A percentile compares a stretch with the other conserved stretches of the same genome.
Evolutionary conservation across 2,888 invertebrate genomes (phyloP).

Genomic region (Sphaerophoria taeniata): DNA sequence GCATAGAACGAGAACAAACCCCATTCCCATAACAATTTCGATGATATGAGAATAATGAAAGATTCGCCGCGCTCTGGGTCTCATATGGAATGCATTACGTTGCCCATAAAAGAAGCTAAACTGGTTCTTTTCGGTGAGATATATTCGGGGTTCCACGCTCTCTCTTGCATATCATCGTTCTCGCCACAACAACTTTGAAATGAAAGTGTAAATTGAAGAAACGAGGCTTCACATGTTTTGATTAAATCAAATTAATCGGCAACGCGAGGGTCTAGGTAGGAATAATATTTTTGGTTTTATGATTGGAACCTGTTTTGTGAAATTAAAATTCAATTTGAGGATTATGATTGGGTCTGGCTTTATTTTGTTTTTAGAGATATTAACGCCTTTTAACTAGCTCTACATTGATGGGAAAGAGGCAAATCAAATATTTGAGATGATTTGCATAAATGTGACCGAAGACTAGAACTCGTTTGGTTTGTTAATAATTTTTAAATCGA

Average conservation of each 20-base stretch:
- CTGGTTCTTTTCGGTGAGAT: constrained; percentile 54
- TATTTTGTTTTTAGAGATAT: background rate
- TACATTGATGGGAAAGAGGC: constrained; percentile 9
- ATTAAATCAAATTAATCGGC: constrained; percentile 54
- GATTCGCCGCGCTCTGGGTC: background rate
- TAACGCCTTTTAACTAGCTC: constrained; percentile 13
- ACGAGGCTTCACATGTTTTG: constrained; percentile 22
- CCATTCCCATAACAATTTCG: constrained; percentile 17
- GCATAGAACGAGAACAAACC: constrained; percentile 48
- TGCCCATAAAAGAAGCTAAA: constrained; percentile 18
- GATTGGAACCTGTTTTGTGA: constrained; percentile 37
- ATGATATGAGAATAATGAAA: constrained; percentile 50
- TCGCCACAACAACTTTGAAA: constrained; percentile 1
- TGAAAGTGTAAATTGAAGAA: constrained; percentile 58
- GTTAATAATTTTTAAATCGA: background rate
- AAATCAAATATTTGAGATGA: background rate
- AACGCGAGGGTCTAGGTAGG: background rate
- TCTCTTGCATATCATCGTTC: constrained; percentile 2
- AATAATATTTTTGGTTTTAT: background rate
- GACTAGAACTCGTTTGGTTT: constrained; percentile 1
- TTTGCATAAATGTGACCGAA: constrained; percentile 10
- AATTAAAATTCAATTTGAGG: background rate
- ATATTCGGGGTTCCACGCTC: constrained; percentile 12
- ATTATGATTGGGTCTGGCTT: background rate
- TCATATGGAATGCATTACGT: constrained; percentile 24